These are phyloP conservation scores for Cataglyphis rosenhaueri DNA, from an alignment of 2,888 invertebrate species.

Conservation along the genomic window DNA sequence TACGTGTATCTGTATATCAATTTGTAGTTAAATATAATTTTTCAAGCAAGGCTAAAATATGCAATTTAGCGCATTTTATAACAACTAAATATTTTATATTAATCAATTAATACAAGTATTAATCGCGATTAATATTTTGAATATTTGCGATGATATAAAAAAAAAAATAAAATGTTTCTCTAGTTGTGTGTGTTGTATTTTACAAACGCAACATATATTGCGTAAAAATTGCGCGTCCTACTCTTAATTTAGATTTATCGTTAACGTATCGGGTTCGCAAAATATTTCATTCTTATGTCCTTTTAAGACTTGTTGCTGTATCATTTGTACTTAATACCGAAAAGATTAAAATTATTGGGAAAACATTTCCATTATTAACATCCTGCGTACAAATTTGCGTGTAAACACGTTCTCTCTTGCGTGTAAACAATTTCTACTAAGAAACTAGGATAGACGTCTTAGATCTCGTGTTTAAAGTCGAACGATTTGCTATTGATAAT, in stretches of 20 bases:
- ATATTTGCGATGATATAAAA: not conserved
- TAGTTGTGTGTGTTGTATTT: not conserved
- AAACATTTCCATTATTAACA: conserved; percentile 11
- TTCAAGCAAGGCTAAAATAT: not conserved
- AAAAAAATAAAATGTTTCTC: not conserved
- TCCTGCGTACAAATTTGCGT: not conserved
- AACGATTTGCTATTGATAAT: conserved; percentile 56
- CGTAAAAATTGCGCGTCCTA: conserved; percentile 21
- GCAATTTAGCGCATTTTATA: not conserved
- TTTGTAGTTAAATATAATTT: not conserved
- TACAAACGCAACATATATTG: not conserved
- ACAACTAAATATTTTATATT: not conserved
- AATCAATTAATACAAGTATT: not conserved
- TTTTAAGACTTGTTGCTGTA: conserved; percentile 8
- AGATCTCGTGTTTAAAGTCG: conserved; percentile 1
- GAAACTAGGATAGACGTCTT: not conserved
- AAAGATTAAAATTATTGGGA: conserved; percentile 24
- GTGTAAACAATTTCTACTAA: not conserved
- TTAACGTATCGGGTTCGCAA: not conserved
- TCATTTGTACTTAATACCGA: not conserved
- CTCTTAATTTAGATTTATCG: conserved; percentile 6
- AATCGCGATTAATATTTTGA: not conserved
- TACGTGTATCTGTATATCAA: not conserved
- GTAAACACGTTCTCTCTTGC: not conserved
- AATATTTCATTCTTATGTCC: conserved; percentile 5